phyloP scores from a whole-genome alignment of 2,797 vertebrate species.

The Lutjanus campechanus region DNA sequence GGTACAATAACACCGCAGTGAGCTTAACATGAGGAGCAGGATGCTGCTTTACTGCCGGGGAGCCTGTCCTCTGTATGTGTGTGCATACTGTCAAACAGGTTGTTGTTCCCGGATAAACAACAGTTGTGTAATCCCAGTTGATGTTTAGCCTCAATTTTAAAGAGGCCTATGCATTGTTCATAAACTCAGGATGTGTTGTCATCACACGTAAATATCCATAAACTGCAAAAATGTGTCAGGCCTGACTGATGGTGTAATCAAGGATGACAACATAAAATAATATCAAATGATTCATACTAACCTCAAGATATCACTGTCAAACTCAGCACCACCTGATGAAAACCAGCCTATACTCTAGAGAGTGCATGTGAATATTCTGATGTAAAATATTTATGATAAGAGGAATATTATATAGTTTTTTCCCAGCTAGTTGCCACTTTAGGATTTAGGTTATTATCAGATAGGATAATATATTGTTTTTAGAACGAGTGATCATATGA shows the following conservation, averaged over 20 bases:
- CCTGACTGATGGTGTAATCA: background rate
- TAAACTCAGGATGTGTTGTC: background rate
- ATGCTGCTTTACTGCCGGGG: background rate
- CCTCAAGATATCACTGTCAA: background rate
- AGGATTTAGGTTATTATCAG: background rate
- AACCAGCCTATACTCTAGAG: background rate
- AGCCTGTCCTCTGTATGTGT: background rate
- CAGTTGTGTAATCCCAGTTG: constrained; percentile 5
- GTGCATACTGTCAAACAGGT: constrained; percentile 59
- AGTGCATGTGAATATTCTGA: background rate
- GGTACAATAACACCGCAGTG: constrained; percentile 39
- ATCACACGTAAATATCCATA: background rate
- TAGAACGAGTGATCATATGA: background rate
- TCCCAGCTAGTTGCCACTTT: background rate
- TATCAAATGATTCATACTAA: background rate
- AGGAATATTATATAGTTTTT: background rate
- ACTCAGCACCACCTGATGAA: background rate
- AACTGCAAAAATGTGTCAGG: background rate
- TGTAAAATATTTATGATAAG: background rate
- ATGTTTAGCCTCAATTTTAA: background rate
- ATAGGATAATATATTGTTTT: background rate
- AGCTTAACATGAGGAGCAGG: background rate
- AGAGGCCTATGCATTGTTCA: background rate
- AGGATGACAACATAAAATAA: background rate
- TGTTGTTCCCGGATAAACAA: constrained; percentile 43